Conservation (phyloP, 2,113 vertebrate genomes). For the Drymodes brunneopygia region DNA sequence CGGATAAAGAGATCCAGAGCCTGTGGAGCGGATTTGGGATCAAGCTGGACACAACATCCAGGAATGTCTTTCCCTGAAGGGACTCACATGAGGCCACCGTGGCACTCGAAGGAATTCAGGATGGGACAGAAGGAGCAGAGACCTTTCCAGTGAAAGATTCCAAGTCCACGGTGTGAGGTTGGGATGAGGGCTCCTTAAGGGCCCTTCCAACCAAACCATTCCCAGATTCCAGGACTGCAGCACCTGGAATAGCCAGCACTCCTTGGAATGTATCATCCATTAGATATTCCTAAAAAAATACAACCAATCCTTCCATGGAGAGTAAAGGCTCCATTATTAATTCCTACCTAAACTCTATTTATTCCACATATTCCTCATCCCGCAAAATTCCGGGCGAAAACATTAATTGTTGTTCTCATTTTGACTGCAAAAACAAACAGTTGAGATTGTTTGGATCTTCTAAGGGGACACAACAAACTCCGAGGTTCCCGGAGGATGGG, state of each 20-base stretch:
- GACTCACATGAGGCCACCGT: not conserved
- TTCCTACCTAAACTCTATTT: fast-evolving
- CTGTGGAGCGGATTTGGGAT: not conserved
- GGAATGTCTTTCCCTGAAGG: too few relatives aligned
- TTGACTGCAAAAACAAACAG: too few relatives aligned
- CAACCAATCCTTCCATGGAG: fast-evolving
- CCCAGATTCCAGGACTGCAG: not conserved
- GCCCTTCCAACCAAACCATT: not conserved
- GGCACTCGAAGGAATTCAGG: too few relatives aligned
- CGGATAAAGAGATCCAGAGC: not conserved
- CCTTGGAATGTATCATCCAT: fast-evolving
- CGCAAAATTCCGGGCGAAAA: not conserved
- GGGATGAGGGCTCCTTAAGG: not conserved
- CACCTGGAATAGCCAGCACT: not conserved
- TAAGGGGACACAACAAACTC: not conserved
- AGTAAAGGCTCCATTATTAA: not conserved
- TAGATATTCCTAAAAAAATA: not conserved
- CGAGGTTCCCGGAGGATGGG: not conserved
- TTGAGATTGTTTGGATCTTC: not conserved
- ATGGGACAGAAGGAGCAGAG: not conserved
- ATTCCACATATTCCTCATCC: fast-evolving
- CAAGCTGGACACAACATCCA: too few relatives aligned
- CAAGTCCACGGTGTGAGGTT: not conserved
- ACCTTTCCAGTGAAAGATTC: not conserved
- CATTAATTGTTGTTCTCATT: fast-evolving